Percentiles rank a stretch among this genome's conserved stretches.
phyloP scores from a whole-genome alignment of 2,888 invertebrate species.

The Digitonthophagus gazella region DNA sequence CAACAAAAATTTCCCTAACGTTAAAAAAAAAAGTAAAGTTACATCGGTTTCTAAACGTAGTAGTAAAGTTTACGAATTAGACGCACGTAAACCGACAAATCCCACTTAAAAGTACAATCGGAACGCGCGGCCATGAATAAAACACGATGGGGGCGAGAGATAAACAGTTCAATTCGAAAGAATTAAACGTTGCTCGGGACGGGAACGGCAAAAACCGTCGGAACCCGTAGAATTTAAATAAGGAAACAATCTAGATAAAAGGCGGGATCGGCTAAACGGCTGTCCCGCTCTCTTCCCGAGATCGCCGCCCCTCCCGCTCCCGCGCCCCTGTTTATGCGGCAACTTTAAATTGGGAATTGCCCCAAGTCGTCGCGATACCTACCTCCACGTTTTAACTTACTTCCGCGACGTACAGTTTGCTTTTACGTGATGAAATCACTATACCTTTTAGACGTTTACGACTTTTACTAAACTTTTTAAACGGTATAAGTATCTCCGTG shows the following conservation, averaged over 20 bases:
- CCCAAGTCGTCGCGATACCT: background rate
- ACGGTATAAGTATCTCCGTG: no score
- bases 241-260: background rate
- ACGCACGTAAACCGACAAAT: background rate
- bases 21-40: no score
- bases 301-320: background rate
- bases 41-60: no score
- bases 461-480: no score
- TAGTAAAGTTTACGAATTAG: background rate
- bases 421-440: no score
- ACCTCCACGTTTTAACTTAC: background rate
- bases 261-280: background rate
- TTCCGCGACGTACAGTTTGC: no score
- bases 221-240: background rate
- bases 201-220: background rate
- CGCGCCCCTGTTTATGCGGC: background rate
- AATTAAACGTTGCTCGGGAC: background rate
- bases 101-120: background rate
- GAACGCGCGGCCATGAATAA: background rate
- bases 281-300: background rate
- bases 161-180: background rate
- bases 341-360: background rate
- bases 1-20: no score
- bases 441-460: no score
- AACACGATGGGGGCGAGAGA: background rate